These are phyloP conservation scores for Cryptus armator DNA, from an alignment of 2,888 invertebrate genomes.

Conservation along the genomic window DNA sequence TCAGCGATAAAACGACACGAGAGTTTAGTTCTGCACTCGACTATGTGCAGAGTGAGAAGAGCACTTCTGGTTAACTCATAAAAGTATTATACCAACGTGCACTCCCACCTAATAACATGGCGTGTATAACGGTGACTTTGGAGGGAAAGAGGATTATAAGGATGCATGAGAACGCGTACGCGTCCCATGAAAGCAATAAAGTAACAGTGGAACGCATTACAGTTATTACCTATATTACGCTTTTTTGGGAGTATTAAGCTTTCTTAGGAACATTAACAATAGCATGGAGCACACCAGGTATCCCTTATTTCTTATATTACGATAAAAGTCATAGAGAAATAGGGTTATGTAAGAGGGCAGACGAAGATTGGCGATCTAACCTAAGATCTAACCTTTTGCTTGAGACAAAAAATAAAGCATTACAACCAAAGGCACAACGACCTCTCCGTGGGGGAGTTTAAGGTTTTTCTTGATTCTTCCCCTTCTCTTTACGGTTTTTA, in stretches of 20 bases:
- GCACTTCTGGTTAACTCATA: constrained; percentile 45
- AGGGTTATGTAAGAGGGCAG: background rate
- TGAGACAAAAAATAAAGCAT: background rate
- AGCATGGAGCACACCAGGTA: background rate
- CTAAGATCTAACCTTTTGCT: constrained; percentile 6
- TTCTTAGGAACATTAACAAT: constrained; percentile 15
- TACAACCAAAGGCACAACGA: constrained; percentile 22
- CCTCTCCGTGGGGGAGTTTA: background rate
- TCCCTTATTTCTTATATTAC: constrained; percentile 3
- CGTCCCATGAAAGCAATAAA: constrained; percentile 50
- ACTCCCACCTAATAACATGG: constrained; percentile 41
- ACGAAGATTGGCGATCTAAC: background rate
- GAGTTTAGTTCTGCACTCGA: constrained; percentile 13
- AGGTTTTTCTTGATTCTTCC: constrained; percentile 2
- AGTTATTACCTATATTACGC: constrained; percentile 10
- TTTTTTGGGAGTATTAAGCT: constrained; percentile 17
- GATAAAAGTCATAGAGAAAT: background rate
- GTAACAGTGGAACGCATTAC: constrained; percentile 28
- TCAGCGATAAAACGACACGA: constrained; percentile 32
- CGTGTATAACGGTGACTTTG: background rate
- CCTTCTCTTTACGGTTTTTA: constrained; percentile 12
- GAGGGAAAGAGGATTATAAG: constrained; percentile 28
- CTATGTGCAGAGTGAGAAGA: background rate
- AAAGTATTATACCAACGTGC: constrained; percentile 58
- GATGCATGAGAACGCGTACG: constrained; percentile 17